A percentile compares a stretch with the other conserved stretches of the same genome.
phyloP scores from a whole-genome alignment of 2,113 vertebrate species.

The Ginglymostoma cirratum region DNA sequence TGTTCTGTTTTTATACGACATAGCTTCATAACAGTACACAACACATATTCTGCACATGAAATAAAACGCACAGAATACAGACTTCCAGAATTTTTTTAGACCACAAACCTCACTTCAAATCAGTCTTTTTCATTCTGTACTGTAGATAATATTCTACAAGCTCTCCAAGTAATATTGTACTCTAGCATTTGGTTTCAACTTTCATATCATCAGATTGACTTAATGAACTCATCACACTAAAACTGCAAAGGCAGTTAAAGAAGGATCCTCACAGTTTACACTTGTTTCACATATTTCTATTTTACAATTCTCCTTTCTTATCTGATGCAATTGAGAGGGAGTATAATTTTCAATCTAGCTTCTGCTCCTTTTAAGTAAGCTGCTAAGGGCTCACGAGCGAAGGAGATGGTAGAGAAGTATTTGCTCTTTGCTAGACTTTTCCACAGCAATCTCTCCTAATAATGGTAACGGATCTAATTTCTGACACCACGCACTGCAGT shows the following conservation, averaged over 20 bases:
- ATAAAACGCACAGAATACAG: background rate
- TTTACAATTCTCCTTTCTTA: background rate
- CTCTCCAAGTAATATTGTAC: background rate
- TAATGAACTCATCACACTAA: background rate
- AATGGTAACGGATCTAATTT: background rate
- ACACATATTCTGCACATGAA: background rate
- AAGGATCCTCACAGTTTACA: background rate
- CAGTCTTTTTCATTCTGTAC: conserved; percentile 6
- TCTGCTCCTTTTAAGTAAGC: background rate
- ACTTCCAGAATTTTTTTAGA: background rate
- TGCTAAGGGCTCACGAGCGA: background rate
- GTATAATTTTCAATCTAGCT: background rate
- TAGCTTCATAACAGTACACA: background rate
- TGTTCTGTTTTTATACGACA: too few relatives aligned
- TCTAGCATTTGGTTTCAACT: background rate
- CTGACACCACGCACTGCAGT: background rate
- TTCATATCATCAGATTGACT: background rate
- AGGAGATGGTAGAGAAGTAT: background rate
- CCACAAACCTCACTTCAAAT: background rate
- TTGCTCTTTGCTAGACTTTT: background rate
- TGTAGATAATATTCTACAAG: background rate
- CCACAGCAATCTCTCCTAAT: background rate
- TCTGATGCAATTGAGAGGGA: background rate
- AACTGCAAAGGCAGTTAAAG: background rate
- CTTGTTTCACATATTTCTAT: background rate